These are phyloP conservation scores for Poecilus cupreus DNA, from an alignment of 2,888 invertebrate genomes.

Conservation along the genomic window DNA sequence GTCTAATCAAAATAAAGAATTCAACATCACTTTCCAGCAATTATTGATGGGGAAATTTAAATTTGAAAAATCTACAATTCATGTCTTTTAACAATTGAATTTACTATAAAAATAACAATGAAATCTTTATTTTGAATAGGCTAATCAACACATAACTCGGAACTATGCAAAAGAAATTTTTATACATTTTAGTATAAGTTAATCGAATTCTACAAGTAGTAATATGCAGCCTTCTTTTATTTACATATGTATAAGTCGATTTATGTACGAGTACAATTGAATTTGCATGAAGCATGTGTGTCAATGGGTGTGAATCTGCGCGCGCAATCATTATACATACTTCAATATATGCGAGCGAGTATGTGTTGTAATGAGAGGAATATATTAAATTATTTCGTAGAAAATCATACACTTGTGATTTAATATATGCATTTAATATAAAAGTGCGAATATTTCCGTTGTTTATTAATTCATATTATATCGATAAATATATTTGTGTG, in stretches of 20 bases:
- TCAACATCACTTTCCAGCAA: neutral
- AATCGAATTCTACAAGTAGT: conserved; percentile 47
- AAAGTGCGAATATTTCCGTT: conserved; percentile 24
- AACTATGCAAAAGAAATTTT: conserved; percentile 6
- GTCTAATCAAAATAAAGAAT: neutral
- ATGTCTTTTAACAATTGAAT: too few relatives aligned
- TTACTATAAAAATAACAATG: neutral
- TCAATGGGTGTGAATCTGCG: neutral
- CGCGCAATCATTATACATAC: neutral
- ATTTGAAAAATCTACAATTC: too few relatives aligned
- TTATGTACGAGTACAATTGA: conserved; percentile 6
- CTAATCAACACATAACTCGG: conserved; percentile 2
- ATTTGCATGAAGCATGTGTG: conserved; percentile 51
- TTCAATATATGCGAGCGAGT: neutral
- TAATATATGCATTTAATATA: conserved; percentile 39
- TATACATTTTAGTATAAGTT: conserved; percentile 54
- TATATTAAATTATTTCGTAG: conserved; percentile 49
- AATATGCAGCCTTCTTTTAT: conserved; percentile 33
- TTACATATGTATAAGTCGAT: conserved; percentile 30
- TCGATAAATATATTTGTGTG: conserved; percentile 35
- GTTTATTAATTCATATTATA: conserved; percentile 41
- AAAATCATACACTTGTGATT: conserved; percentile 51
- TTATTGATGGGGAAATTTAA: too few relatives aligned
- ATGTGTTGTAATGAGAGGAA: conserved; percentile 7
- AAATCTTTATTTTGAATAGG: conserved; percentile 6